These are phyloP conservation scores for Carpatolechia fugitivella DNA, from an alignment of 2,888 invertebrate genomes.

Conservation along the genomic window DNA sequence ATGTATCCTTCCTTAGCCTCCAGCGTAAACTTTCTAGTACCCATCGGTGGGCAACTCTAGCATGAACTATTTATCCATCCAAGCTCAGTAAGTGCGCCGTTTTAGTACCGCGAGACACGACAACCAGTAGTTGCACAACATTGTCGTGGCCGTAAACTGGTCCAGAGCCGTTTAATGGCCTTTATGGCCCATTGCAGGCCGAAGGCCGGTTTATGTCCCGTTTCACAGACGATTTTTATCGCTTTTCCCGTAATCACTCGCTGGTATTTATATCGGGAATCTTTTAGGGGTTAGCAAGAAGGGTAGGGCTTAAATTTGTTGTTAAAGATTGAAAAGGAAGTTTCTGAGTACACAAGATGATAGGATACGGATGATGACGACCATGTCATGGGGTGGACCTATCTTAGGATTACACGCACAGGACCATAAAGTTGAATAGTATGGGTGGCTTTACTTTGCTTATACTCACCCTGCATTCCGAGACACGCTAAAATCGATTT, in stretches of 20 bases:
- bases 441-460: no score
- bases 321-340: no score
- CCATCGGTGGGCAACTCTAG: constrained; percentile 2
- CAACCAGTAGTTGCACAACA: constrained; percentile 42
- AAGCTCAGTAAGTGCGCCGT: constrained; percentile 9
- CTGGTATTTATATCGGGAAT: constrained; percentile 8
- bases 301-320: no score
- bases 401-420: no score
- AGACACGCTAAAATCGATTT: no score
- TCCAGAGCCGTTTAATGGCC: constrained; percentile 60
- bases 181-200: constrained; percentile 64
- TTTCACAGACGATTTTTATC: constrained; percentile 49
- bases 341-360: no score
- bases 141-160: constrained; percentile 59
- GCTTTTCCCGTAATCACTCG: constrained; percentile 29
- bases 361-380: no score
- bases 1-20: not conserved
- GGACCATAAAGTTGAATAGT: no score
- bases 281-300: not conserved
- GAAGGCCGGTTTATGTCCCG: constrained; percentile 49
- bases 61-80: constrained; percentile 9
- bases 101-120: constrained; percentile 16
- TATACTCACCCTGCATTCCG: no score
- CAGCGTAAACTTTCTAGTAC: not conserved
- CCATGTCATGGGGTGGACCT: no score